Conservation (phyloP, 2,888 invertebrate genomes). For the Sussaba pulchella region DNA sequence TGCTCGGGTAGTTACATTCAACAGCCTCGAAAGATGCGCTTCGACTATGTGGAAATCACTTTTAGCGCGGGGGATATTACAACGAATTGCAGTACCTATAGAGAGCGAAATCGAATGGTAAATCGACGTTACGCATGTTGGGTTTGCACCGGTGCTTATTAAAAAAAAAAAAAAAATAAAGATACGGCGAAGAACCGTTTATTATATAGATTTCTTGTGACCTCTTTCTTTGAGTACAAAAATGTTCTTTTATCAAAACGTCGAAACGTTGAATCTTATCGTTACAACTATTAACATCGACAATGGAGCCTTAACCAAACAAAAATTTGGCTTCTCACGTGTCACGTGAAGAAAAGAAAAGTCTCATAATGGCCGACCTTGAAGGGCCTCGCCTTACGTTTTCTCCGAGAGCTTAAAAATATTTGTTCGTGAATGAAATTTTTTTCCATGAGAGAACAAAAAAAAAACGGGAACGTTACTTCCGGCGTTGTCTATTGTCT, state of each 20-base stretch:
- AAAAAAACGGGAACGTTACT: slow-evolving; percentile 18
- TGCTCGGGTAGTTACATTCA: too few relatives aligned
- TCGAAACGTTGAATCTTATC: not conserved
- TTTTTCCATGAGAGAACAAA: not conserved
- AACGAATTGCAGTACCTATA: not conserved
- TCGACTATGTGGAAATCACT: not conserved
- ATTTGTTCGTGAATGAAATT: slow-evolving; percentile 14
- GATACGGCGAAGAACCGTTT: not conserved
- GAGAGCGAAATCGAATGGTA: not conserved
- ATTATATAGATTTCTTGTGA: not conserved
- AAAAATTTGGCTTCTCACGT: not conserved
- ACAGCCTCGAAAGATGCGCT: not conserved
- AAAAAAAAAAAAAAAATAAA: not conserved
- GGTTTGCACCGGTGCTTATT: not conserved
- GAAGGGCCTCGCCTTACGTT: not conserved
- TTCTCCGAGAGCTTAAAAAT: not conserved
- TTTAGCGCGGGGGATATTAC: not conserved
- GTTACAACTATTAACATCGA: not conserved
- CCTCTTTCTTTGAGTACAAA: not conserved
- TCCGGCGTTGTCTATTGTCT: slow-evolving; percentile 5
- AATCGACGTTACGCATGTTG: not conserved
- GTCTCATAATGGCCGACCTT: not conserved
- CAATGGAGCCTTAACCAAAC: not conserved
- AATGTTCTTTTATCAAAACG: not conserved
- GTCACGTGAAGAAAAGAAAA: not conserved